Base-by-base conservation (phyloP, 2,797 vertebrate genomes). In the Glyptemys insculpta region DNA sequence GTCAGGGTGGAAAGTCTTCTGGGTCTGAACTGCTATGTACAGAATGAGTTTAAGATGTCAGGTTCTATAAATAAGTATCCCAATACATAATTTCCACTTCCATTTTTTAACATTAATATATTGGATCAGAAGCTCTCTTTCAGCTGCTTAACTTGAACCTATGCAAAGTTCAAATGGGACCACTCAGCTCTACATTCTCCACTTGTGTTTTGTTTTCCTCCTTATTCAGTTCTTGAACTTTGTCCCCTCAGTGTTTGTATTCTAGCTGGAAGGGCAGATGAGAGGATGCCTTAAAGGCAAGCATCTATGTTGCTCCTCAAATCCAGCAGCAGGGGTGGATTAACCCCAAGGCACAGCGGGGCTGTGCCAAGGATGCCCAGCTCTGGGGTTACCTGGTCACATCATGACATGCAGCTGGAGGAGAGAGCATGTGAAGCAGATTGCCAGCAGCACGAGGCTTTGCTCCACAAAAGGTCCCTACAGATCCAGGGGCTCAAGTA, bases 31-130 rank as follows among this genome's bases (percentile, higher is more conserved):
- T 95, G 85, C 89, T 62, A 16, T 57, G 74, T 44, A 0, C 88
- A 68, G 81, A 88, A 90, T 94, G 94, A 92, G 89, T 96, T 97
- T 94, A 96, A 92, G 93, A 93, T 90, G 86, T 91, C 96, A 93
- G 83, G 62, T 93, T 96, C 96, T 94, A 94, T 62, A 96, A 95
- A 95, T 93, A 95, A 95, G 88, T 81, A 93, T 95, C 81, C 83
- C 92, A 94, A 94, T 96, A 87, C 94, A 86, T 94, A 81, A 94
- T 97, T 97, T 97, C 90, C 89, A 90, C 0, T 2, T 92, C 94
- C 94, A 68, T 90, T 68, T 96, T 97, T 95, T 96, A 92, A 84
- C 88, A 34, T 86, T 81, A 8, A 78, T 86, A 54, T 90, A 78
- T 83, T 91, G 90, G 87, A 93, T 93, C 87, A 84, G 84, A 82